These are phyloP conservation scores for Scaptomyza cyrtandrae DNA, from an alignment of 2,888 invertebrate genomes.

Conservation along the genomic window DNA sequence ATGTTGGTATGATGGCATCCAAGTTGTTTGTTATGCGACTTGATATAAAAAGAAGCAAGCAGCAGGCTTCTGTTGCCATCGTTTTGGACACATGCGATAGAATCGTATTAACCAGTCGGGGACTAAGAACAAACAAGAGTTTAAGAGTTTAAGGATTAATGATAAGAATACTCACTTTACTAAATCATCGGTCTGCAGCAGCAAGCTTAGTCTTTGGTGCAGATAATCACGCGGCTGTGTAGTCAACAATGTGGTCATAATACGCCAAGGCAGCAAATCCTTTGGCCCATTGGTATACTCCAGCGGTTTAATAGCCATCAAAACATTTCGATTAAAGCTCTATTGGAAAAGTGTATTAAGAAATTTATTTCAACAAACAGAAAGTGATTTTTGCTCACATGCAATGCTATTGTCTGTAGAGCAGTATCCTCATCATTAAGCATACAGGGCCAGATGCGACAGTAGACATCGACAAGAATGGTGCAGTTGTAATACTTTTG, in stretches of 20 bases:
- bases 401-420: slow-evolving; percentile 78
- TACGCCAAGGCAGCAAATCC: slow-evolving; percentile 83
- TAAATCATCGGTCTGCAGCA: slow-evolving; percentile 62
- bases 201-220: slow-evolving; percentile 73
- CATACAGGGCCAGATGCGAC: slow-evolving; percentile 81
- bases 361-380: neutral
- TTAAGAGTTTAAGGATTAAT: neutral
- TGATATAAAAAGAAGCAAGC: slow-evolving; percentile 70
- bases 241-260: slow-evolving; percentile 77
- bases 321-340: slow-evolving; percentile 82
- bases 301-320: slow-evolving; percentile 80
- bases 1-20: slow-evolving; percentile 81
- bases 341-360: slow-evolving; percentile 30
- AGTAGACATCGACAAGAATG: slow-evolving; percentile 83
- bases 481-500: slow-evolving; percentile 80
- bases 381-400: slow-evolving; percentile 56
- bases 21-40: slow-evolving; percentile 83
- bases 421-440: slow-evolving; percentile 80
- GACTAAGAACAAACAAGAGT: slow-evolving; percentile 57
- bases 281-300: slow-evolving; percentile 82
- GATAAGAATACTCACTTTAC: slow-evolving; percentile 45
- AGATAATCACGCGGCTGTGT: slow-evolving; percentile 81
- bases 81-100: slow-evolving; percentile 82
- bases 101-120: slow-evolving; percentile 74
- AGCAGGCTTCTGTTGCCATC: slow-evolving; percentile 84